Evolutionary conservation across 2,113 vertebrate species (phyloP).

Genomic region (Tenrec ecaudatus): DNA sequence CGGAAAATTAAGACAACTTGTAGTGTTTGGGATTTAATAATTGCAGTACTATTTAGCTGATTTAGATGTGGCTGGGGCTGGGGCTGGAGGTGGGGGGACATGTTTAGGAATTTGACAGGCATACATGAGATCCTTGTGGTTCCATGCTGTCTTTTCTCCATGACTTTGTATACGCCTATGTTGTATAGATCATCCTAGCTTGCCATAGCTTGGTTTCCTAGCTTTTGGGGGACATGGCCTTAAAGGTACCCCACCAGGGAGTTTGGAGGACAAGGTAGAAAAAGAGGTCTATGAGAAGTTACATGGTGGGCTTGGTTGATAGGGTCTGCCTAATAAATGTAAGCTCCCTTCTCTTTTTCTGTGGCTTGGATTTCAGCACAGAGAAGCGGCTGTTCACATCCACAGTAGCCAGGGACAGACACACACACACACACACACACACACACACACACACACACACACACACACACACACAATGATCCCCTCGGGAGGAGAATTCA

Average conservation of each 20-base stretch:
- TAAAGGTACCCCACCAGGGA: not conserved
- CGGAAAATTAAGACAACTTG: not conserved
- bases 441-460: too few relatives aligned
- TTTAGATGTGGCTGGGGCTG: not conserved
- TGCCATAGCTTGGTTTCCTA: not conserved
- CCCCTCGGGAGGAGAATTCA: not conserved
- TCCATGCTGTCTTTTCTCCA: not conserved
- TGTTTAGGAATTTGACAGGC: not conserved
- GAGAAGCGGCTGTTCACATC: not conserved
- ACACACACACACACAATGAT: too few relatives aligned
- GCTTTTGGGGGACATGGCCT: not conserved
- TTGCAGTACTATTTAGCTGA: not conserved
- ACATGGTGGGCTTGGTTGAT: not conserved
- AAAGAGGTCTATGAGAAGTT: not conserved
- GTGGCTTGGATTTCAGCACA: not conserved
- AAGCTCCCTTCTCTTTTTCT: not conserved
- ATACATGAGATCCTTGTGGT: not conserved
- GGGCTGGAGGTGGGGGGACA: too few relatives aligned
- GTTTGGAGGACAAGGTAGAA: not conserved
- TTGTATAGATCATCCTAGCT: not conserved
- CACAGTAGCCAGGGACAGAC: not conserved
- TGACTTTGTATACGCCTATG: too few relatives aligned
- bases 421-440: too few relatives aligned
- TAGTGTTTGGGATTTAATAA: not conserved
- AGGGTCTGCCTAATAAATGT: not conserved